Evolutionary conservation across 2,113 vertebrate genomes (phyloP).

Genomic region (Dinomys branickii): DNA sequence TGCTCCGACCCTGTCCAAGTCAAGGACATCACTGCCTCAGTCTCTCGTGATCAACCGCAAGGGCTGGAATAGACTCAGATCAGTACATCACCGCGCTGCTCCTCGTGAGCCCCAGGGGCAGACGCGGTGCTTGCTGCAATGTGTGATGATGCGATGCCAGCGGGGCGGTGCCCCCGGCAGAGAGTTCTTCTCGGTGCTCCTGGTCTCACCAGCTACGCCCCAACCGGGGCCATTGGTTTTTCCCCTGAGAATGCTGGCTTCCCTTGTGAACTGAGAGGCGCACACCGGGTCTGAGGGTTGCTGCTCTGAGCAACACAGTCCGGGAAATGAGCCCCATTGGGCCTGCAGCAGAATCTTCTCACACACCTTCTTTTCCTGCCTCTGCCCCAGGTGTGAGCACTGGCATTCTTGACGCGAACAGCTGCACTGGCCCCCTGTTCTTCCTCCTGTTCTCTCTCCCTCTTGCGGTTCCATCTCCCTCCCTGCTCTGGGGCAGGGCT

Average conservation of each 20-base stretch:
- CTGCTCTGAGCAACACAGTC: neutral
- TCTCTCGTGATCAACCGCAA: neutral
- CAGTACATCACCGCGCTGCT: neutral
- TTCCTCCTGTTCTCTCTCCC: neutral
- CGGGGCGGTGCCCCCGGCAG: neutral
- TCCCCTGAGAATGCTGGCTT: neutral
- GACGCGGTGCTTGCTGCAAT: accelerated
- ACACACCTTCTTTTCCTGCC: too few relatives aligned
- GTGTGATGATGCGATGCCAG: accelerated
- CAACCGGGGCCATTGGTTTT: accelerated
- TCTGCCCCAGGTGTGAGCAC: neutral
- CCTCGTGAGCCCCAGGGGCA: neutral
- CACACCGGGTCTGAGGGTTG: accelerated
- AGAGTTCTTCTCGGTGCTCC: accelerated
- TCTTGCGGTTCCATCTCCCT: neutral
- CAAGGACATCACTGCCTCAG: neutral
- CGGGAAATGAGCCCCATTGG: neutral
- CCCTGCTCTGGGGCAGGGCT: neutral
- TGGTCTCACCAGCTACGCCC: accelerated
- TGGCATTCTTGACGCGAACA: neutral
- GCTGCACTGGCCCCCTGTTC: accelerated
- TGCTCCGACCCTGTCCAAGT: neutral
- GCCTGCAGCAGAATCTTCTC: neutral
- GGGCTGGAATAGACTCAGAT: neutral
- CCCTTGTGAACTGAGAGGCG: accelerated